A percentile compares a stretch with the other conserved stretches of the same genome.
phyloP scores from a whole-genome alignment of 2,797 vertebrate genomes.

The Spinus olivaceus region DNA sequence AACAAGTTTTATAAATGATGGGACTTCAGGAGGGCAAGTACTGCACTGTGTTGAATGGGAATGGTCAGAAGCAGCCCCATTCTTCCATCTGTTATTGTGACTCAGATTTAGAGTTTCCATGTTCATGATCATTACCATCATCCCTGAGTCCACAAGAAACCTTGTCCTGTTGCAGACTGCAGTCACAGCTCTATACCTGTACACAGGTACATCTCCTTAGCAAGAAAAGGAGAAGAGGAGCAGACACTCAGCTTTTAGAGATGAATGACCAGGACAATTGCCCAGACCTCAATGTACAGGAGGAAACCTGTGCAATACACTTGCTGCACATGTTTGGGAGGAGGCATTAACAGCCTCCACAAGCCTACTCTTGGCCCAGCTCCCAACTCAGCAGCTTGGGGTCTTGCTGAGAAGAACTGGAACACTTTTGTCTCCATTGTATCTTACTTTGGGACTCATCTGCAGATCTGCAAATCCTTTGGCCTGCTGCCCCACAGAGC shows the following conservation, averaged over 20 bases:
- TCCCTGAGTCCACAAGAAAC: not conserved
- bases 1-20: not conserved
- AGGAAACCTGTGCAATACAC: not conserved
- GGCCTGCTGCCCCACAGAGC: not conserved
- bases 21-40: not conserved
- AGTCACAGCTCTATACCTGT: fast-evolving
- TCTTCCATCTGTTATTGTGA: not conserved
- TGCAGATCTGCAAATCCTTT: not conserved
- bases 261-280: not conserved
- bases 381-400: not conserved
- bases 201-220: not conserved
- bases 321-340: fast-evolving
- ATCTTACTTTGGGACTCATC: not conserved
- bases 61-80: not conserved
- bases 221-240: not conserved
- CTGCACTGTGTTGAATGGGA: not conserved
- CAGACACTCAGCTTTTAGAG: not conserved
- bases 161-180: not conserved
- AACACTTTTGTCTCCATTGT: not conserved
- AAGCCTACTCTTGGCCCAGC: not conserved
- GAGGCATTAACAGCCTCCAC: not conserved
- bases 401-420: not conserved
- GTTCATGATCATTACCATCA: not conserved
- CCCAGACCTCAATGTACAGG: not conserved
- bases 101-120: not conserved